Evolutionary conservation across 1,140 invertebrate species (phyloP), one percentile per base, ranked within the genome.

Genomic region (Apis mellifera): DNA sequence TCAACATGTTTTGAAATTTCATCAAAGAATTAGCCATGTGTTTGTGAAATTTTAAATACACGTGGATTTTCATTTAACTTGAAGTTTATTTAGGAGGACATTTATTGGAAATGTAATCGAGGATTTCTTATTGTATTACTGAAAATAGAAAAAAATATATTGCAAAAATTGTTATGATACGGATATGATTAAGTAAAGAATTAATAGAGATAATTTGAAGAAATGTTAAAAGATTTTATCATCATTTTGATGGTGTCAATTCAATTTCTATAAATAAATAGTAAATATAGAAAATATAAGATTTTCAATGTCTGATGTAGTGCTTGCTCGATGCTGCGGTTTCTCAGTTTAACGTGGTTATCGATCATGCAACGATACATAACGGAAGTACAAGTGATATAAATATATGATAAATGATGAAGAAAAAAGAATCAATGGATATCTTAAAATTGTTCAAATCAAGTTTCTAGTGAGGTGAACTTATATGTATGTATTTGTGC

Each of bases 281-380:
- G 0, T 17, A 5, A 26, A 26, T 26, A 1, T 26, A 26, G 26
- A 26, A 9, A 65, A 12, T 17, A 65, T 65, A 26, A 32, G 66
- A 23, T 15, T 42, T 12, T 65, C 26, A 42, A 13, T 19, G 21
- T 8, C 52, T 50, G 23, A 7, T 60, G 42, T 11, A 2, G 13
- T 11, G n/a, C 21, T 52, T n/a, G 9, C 42, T 54, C 13, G 12
- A 8, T 69, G 9, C 59, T 55, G 19, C 48, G 66, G 48, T 62
- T 54, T 50, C 12, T 26, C 48, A n/a, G 21, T 54, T 71, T n/a
- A 60, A 70, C 57, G 48, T 70, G 68, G 15, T 72, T 79, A 71
- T 79, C 77, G 77, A 71, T 69, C 69, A 71, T 62, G 5, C 69
- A 55, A 42, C 54, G 54, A 59, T 52, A 77, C 75, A n/a, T 7